phyloP scores from a whole-genome alignment of 2,113 vertebrate genomes.

The Phylloscopus trochiloides region DNA sequence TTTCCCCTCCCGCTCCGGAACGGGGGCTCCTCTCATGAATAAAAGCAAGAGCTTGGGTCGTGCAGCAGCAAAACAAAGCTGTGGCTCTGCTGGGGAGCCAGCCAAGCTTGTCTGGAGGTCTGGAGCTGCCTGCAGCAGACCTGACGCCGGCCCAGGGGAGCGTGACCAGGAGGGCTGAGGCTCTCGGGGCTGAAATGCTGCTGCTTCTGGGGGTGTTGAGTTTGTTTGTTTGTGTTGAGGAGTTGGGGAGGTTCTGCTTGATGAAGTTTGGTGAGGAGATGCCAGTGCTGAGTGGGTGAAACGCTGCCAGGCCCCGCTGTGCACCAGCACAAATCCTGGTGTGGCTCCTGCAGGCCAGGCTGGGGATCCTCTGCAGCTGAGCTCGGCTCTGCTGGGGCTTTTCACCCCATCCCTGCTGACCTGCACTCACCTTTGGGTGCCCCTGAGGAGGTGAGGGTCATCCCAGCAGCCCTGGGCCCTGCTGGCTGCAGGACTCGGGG shows the following conservation, averaged over 20 bases:
- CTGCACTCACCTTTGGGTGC: fast-evolving
- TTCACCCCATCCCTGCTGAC: fast-evolving
- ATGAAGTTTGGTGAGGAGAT: not conserved
- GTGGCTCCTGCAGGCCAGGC: fast-evolving
- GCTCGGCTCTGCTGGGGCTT: not conserved
- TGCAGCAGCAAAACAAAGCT: not conserved
- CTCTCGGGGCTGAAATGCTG: not conserved
- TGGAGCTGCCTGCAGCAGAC: not conserved
- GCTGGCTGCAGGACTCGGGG: not conserved
- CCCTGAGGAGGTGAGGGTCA: not conserved
- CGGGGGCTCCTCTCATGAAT: not conserved
- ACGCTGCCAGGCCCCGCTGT: fast-evolving
- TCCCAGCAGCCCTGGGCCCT: not conserved
- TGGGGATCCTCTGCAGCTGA: not conserved
- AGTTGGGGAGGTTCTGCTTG: not conserved
- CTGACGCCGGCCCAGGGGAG: fast-evolving
- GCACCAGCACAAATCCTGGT: fast-evolving
- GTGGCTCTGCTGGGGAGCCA: not conserved
- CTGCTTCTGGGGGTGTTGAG: fast-evolving
- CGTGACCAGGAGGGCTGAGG: not conserved
- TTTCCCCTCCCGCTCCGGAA: not conserved
- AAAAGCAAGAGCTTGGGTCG: not conserved
- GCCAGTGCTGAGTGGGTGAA: not conserved
- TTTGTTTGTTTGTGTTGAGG: not conserved
- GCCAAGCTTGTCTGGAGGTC: not conserved